These are phyloP conservation scores for Tenthredo livida DNA, from an alignment of 2,888 invertebrate species.

Conservation along the genomic window DNA sequence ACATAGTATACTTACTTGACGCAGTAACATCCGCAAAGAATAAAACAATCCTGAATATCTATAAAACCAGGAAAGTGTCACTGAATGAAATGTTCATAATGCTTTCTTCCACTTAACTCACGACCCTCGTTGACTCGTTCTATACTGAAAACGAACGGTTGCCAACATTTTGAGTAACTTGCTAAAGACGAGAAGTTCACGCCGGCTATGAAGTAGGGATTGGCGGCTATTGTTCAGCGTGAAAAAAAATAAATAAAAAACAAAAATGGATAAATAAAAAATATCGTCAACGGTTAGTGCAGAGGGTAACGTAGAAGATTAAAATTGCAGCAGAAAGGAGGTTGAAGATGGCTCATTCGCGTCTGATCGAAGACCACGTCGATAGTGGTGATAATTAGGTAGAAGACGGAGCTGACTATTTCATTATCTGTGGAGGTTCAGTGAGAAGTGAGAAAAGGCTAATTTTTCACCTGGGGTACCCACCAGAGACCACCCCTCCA, in stretches of 20 bases:
- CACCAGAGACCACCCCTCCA: background rate
- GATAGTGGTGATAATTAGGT: conserved; percentile 18
- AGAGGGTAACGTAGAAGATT: background rate
- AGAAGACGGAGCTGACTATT: background rate
- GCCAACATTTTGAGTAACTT: conserved; percentile 26
- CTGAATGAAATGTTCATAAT: conserved; percentile 1
- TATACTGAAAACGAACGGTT: conserved; percentile 29
- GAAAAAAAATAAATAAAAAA: background rate
- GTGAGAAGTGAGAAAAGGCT: background rate
- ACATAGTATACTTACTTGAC: background rate
- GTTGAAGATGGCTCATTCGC: background rate
- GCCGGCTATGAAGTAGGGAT: background rate
- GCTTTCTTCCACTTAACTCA: conserved; percentile 12
- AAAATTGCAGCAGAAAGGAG: background rate
- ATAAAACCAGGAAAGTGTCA: conserved; percentile 17
- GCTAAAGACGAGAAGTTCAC: background rate
- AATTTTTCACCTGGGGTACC: conserved; percentile 25
- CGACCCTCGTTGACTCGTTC: conserved; percentile 19
- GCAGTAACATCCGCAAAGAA: background rate
- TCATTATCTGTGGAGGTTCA: background rate
- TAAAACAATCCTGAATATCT: background rate
- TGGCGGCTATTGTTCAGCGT: conserved; percentile 23
- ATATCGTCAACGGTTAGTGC: background rate
- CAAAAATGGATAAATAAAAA: background rate
- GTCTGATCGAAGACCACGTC: background rate